phyloP scores from a whole-genome alignment of 37 sponge, comb jelly and placozoan genomes.

The Trichoplax adhaerens region DNA sequence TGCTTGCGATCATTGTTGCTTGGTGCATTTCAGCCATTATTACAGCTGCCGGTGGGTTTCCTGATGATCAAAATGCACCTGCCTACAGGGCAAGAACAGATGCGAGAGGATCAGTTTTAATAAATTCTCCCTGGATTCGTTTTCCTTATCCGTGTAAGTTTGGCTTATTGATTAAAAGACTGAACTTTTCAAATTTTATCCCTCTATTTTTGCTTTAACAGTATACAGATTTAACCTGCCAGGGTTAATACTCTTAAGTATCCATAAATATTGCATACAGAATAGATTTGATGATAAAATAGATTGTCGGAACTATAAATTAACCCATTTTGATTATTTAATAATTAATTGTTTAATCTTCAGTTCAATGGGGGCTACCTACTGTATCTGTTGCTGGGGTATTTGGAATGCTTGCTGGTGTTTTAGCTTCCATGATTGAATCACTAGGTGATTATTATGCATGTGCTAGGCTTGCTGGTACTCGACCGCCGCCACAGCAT shows the following conservation, averaged over 20 bases:
- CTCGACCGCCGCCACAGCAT: slow-evolving; percentile 17
- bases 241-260: background rate
- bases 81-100: background rate
- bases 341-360: background rate
- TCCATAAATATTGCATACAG: background rate
- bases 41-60: slow-evolving; percentile 9
- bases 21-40: slow-evolving; percentile 14
- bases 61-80: background rate
- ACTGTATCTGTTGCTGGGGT: slow-evolving; percentile 9
- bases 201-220: background rate
- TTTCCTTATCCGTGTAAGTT: slow-evolving; percentile 14
- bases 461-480: slow-evolving; percentile 15
- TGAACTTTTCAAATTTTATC: background rate
- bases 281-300: too few relatives aligned
- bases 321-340: too few relatives aligned
- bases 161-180: background rate
- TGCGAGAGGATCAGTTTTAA: too few relatives aligned
- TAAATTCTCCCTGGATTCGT: slow-evolving; percentile 1
- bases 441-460: slow-evolving; percentile 20
- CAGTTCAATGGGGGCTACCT: slow-evolving; percentile 19
- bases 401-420: slow-evolving; percentile 17
- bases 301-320: too few relatives aligned
- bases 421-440: slow-evolving; percentile 9
- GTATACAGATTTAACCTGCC: background rate
- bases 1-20: background rate